Base-by-base conservation (phyloP, 2,797 vertebrate species). In the Rhinella marina region DNA sequence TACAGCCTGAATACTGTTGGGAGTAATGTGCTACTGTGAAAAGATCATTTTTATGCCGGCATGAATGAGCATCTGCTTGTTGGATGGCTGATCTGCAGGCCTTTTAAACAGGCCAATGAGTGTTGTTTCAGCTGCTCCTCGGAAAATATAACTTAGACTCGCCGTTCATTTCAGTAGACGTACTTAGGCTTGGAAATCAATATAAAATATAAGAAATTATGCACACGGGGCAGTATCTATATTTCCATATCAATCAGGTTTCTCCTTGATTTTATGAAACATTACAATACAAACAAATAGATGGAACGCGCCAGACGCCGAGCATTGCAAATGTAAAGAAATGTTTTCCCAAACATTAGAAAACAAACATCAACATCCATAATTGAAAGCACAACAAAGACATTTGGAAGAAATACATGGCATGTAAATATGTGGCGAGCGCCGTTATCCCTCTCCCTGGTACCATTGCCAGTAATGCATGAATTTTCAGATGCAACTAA, bases 361-460 rank as follows among this genome's bases (percentile, higher is more conserved):
- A 83, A 72, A 72, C 81, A 41, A 73, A 84, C 27, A 52, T 29
- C 66, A 59, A 41, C 66, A 59, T 57, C 54, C n/a, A 32, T 70
- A 57, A 32, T 21, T n/a, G 13, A 25, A 61, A 27, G 25, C 13
- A 62, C 12, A 62, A 85, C n/a, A 70, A 56, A 70, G 62, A 70
- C n/a, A 82, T 68, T 54, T 25, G 64, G 12, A 66, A 21, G 41
- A 48, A 76, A 85, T 41, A 59, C 17, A 66, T 85, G 10, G 59
- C 62, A 41, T 76, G 72, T 75, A 77, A 85, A 76, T 62, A 62
- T 62, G 23, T 29, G 10, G 72, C 23, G 25, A 9, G 72, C 23
- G 6, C 12, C 23, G 8, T 85, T 76, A 85, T 85, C 62, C 54
- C 72, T 62, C 83, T 64, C 83, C 70, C n/a, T 11, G 83, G 83